Base-by-base conservation (phyloP, 2,888 invertebrate genomes). In the Piscicola geometra region DNA sequence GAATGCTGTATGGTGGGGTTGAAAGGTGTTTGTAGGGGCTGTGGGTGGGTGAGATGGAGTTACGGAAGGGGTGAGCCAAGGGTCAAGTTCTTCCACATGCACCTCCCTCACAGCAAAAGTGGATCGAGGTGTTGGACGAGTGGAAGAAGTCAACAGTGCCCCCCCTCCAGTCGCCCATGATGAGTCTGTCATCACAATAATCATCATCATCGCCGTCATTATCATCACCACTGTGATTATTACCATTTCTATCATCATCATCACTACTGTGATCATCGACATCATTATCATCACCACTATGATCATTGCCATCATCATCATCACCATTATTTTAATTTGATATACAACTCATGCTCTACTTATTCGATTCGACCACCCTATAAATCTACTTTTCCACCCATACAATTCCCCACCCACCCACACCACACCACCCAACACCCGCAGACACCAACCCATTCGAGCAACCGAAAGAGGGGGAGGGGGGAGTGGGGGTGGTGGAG, bases 61-160 rank as follows among this genome's bases (percentile, higher is more conserved):
- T n/a, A n/a, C n/a, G n/a, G n/a, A n/a, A n/a, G n/a, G n/a, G n/a
- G n/a, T n/a, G n/a, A n/a, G n/a, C n/a, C n/a, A n/a, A n/a, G n/a
- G n/a, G n/a, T n/a, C n/a, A n/a, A n/a, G n/a, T n/a, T n/a, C n/a
- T n/a, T n/a, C n/a, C n/a, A n/a, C n/a, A n/a, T n/a, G n/a, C n/a
- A n/a, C n/a, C n/a, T n/a, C n/a, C n/a, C n/a, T n/a, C 41, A 5
- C 78, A 93, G 90, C 92, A 92, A 87, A 93, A 94, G 83, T 96
- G 96, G 96, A 87, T 96, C 80, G 93, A 94, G 80, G 92, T 93
- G 83, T 91, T 95, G 84, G 96, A 96, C 83, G 89, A 91, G 80
- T 86, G 28, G 76, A 64, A 68, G 75, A 25, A 47, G 36, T 32
- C n/a, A 25, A 30, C 21, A 25, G n/a, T 12, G 47, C 52, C 30